Evolutionary conservation across 2,113 vertebrate species (phyloP), one percentile per base, ranked within the genome.

Genomic region (Ictalurus punctatus): DNA sequence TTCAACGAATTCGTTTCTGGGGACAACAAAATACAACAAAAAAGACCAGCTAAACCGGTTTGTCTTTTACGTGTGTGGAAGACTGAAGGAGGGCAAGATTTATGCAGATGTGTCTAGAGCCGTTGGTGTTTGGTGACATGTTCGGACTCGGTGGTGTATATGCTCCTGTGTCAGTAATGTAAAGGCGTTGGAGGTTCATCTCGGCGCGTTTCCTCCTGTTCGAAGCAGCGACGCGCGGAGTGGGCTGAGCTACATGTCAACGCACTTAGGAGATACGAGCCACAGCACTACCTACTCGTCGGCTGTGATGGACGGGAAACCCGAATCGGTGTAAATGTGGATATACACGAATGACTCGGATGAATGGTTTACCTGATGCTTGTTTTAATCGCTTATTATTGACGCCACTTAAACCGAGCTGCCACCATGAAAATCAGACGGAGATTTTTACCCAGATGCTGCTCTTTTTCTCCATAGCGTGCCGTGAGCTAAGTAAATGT

Each of bases 381-480:
- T 78, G 56, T 65, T 78, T 88, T 37, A 52, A 85, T 56, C 17
- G 1, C 40, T 65, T 83, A 27, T 76, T 86, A 67, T 44, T 63
- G 80, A 84, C 67, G 40, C 48, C 76, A 30, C 44, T 86, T 48
- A 58, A 76, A 37, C 27, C 63, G 63, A 81, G 81, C 83, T 88
- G 86, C 56, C 83, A 84, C 40, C 84, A 92, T 92, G 90, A 83
- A 86, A 82, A 67, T 40, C 81, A 80, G 61, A 87, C 81, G 86
- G 90, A 89, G 84, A 85, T 86, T 65, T 80, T n/a, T 85, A 52
- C 58, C 80, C 86, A 89, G 86, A 92, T 84, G 84, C 84, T 84
- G 83, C 54, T 83, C 23, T 79, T 78, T 86, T 59, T 71, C 37
- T 52, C 56, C 85, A 40, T 86, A 88, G 34, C 52, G n/a, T 58